Conservation (phyloP, 2,797 vertebrate genomes). For the Periparus ater region DNA sequence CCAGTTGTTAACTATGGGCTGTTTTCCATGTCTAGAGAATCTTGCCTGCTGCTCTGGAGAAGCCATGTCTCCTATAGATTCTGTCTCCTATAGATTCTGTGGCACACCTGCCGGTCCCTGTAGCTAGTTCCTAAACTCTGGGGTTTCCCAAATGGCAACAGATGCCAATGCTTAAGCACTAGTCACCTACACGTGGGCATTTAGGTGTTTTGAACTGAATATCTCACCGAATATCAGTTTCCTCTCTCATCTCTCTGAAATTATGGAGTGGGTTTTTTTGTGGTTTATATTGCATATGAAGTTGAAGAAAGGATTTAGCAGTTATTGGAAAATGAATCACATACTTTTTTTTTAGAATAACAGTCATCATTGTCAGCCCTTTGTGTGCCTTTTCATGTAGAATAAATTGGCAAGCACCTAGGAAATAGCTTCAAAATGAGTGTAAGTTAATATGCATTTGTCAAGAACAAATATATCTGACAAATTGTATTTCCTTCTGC, state of each 20-base stretch:
- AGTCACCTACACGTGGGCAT: neutral
- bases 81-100: neutral
- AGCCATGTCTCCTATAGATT: neutral
- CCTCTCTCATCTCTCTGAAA: neutral
- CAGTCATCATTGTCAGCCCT: neutral
- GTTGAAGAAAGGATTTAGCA: neutral
- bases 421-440: neutral
- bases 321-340: neutral
- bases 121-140: neutral
- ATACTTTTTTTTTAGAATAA: neutral
- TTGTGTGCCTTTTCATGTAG: neutral
- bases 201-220: neutral
- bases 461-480: neutral
- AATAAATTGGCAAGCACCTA: neutral
- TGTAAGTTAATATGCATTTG: neutral
- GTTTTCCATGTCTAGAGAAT: neutral
- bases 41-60: neutral
- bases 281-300: neutral
- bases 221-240: neutral
- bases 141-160: neutral
- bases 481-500: neutral
- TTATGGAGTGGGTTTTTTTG: neutral
- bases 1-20: neutral
- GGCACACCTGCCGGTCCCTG: neutral
- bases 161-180: neutral